Conservation (phyloP, 1,140 invertebrate species). For the Pogonus chalceus region DNA sequence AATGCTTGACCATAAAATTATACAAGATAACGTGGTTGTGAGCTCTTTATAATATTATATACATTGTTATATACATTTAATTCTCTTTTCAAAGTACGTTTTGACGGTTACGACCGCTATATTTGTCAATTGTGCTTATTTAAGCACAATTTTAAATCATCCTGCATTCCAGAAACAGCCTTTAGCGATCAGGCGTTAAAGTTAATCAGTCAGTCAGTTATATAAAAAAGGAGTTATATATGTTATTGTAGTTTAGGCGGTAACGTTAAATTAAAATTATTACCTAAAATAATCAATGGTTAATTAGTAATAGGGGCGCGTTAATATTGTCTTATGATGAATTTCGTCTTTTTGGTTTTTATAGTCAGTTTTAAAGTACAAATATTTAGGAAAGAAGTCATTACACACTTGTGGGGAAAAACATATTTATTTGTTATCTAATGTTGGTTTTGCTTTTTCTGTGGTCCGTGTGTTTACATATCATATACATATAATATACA, state of each 20-base stretch:
- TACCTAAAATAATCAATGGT: too few relatives aligned
- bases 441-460: neutral
- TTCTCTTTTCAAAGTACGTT: neutral
- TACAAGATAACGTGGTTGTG: constrained; percentile 14
- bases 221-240: too few relatives aligned
- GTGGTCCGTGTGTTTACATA: constrained; percentile 25
- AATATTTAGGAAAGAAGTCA: constrained; percentile 21
- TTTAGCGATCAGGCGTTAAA: too few relatives aligned
- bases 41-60: constrained; percentile 13
- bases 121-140: too few relatives aligned
- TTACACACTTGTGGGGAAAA: neutral
- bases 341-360: constrained; percentile 16
- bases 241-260: too few relatives aligned
- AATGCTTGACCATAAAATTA: neutral
- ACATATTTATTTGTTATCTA: neutral
- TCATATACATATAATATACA: constrained; percentile 25
- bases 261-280: too few relatives aligned
- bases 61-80: neutral
- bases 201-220: too few relatives aligned
- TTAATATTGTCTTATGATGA: constrained; percentile 15
- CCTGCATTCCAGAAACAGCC: too few relatives aligned
- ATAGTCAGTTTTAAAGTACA: constrained; percentile 34
- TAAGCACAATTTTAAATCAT: too few relatives aligned
- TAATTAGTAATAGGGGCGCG: constrained; percentile 7
- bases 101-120: too few relatives aligned